phyloP scores from a whole-genome alignment of 2,113 vertebrate species.

The Pachyramphus minor region DNA sequence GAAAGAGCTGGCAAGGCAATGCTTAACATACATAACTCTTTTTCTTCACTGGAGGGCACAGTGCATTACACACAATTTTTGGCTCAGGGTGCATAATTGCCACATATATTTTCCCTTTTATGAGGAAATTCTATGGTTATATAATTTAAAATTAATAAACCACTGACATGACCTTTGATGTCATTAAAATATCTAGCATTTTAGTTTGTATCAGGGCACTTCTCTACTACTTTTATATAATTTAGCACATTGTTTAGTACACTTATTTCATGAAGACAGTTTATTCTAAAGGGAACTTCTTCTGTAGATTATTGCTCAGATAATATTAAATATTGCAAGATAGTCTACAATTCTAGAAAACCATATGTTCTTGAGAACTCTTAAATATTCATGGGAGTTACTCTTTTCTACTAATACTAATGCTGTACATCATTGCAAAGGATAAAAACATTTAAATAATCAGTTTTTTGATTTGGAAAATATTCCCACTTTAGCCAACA shows the following conservation, averaged over 20 bases:
- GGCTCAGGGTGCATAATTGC: neutral
- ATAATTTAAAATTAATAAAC: slow-evolving; percentile 4
- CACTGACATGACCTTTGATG: neutral
- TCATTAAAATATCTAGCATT: neutral
- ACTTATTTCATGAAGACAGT: neutral
- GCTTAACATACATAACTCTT: neutral
- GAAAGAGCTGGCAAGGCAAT: neutral
- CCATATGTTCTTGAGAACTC: neutral
- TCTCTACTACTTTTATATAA: neutral
- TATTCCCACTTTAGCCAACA: neutral
- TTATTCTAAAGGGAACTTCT: neutral
- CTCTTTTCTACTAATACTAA: neutral
- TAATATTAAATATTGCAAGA: neutral
- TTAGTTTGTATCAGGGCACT: neutral
- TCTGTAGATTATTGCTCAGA: neutral
- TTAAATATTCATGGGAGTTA: neutral
- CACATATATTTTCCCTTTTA: neutral
- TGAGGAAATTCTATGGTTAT: neutral
- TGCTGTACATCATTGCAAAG: neutral
- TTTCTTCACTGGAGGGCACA: neutral
- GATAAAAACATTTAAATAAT: neutral
- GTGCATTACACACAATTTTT: neutral
- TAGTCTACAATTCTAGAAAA: neutral
- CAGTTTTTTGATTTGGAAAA: neutral
- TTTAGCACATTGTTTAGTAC: neutral